Percentiles rank a stretch among this genome's conserved stretches.
These are phyloP conservation scores for Chromobotia macracanthus DNA, from an alignment of 2,797 vertebrate genomes.

Conservation along the genomic window DNA sequence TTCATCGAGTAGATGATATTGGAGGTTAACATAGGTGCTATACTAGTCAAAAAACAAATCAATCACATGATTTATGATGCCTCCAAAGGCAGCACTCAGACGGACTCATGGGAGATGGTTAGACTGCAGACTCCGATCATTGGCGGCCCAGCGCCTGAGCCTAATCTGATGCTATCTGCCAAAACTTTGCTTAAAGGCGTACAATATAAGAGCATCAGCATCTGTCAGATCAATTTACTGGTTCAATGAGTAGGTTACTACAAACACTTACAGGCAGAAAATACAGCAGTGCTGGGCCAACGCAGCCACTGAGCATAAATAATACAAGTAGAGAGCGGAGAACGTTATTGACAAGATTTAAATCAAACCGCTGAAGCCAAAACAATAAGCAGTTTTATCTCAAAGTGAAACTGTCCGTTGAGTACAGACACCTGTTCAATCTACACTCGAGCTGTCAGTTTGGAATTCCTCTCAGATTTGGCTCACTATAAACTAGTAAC, in stretches of 20 bases:
- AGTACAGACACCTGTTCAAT: constrained; percentile 5
- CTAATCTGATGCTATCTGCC: constrained; percentile 53
- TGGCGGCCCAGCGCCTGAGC: constrained; percentile 25
- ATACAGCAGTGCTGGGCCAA: constrained; percentile 41
- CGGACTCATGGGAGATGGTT: constrained; percentile 32
- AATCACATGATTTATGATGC: constrained; percentile 49
- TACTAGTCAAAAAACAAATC: constrained; percentile 35
- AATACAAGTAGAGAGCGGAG: constrained; percentile 31
- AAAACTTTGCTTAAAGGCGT: constrained; percentile 53
- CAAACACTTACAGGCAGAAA: constrained; percentile 52
- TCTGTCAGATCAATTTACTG: constrained; percentile 58
- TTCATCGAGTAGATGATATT: not conserved
- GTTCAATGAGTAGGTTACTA: constrained; percentile 53
- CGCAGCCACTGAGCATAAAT: constrained; percentile 42
- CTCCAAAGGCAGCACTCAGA: constrained; percentile 32
- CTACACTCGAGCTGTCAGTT: not conserved
- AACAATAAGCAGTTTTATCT: constrained; percentile 45
- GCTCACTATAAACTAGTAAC: not conserved
- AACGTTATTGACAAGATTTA: constrained; percentile 47
- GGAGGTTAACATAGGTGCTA: constrained; percentile 17
- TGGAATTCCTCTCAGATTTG: constrained; percentile 15
- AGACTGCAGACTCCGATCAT: constrained; percentile 38
- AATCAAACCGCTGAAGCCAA: constrained; percentile 45
- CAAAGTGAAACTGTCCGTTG: constrained; percentile 32
- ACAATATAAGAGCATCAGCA: constrained; percentile 55